Evolutionary conservation across 2,888 invertebrate species (phyloP).

Genomic region (Rugalucina vietnamica): DNA sequence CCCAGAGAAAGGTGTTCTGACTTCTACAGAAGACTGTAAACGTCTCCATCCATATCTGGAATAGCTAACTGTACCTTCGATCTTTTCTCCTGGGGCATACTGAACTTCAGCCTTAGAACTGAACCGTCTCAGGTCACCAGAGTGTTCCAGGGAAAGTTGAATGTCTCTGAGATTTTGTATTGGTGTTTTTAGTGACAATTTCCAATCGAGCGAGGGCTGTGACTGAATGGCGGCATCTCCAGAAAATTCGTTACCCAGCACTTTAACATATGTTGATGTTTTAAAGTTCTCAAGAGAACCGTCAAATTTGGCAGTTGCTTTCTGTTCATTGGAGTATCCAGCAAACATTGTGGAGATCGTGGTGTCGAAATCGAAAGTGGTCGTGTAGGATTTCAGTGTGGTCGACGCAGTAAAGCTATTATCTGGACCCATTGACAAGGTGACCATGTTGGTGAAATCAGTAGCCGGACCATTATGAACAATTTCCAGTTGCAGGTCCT

Average conservation of each 20-base stretch:
- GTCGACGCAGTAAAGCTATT: slow-evolving; percentile 27
- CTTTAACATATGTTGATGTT: slow-evolving; percentile 25
- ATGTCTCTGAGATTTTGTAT: slow-evolving; percentile 19
- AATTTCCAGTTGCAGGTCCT: slow-evolving; percentile 38
- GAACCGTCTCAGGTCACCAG: slow-evolving; percentile 35
- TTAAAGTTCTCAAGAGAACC: slow-evolving; percentile 27
- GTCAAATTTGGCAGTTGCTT: slow-evolving; percentile 14
- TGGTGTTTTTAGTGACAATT: slow-evolving; percentile 40
- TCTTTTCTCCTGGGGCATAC: slow-evolving; percentile 29
- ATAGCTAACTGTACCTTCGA: slow-evolving; percentile 34
- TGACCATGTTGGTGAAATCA: slow-evolving; percentile 29
- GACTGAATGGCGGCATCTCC: slow-evolving; percentile 34
- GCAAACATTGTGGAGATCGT: slow-evolving; percentile 22
- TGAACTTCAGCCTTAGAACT: slow-evolving; percentile 37
- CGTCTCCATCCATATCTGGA: slow-evolving; percentile 52
- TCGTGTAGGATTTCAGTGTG: slow-evolving; percentile 3
- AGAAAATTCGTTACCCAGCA: slow-evolving; percentile 39
- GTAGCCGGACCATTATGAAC: slow-evolving; percentile 18
- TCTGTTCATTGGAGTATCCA: slow-evolving; percentile 48
- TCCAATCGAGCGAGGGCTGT: slow-evolving; percentile 20
- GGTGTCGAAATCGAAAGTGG: slow-evolving; percentile 28
- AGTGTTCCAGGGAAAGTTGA: slow-evolving; percentile 34
- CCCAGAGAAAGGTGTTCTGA: slow-evolving; percentile 47
- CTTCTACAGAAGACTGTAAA: slow-evolving; percentile 38
- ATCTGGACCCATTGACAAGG: slow-evolving; percentile 28